A percentile compares a stretch with the other conserved stretches of the same genome.
These are phyloP conservation scores for Sarcoramphus papa DNA, from an alignment of 2,797 vertebrate genomes.

Conservation along the genomic window DNA sequence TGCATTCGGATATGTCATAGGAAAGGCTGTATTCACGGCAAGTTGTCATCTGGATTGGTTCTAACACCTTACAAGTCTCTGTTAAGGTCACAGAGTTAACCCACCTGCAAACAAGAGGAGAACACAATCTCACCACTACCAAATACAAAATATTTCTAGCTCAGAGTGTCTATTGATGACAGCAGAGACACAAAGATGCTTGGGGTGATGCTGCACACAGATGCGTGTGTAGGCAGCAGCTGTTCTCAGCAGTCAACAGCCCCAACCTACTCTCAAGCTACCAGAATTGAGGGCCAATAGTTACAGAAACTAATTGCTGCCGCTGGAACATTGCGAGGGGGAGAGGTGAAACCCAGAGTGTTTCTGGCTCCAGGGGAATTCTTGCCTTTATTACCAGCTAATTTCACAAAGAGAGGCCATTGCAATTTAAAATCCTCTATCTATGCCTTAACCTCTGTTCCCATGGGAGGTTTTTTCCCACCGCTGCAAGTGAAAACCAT, in stretches of 20 bases:
- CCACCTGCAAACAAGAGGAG: neutral
- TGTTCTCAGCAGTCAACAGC: neutral
- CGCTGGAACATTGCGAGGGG: neutral
- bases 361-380: neutral
- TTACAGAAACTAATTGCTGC: neutral
- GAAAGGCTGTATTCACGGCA: neutral
- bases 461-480: neutral
- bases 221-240: neutral
- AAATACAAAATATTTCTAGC: neutral
- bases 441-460: neutral
- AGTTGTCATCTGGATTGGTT: neutral
- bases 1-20: neutral
- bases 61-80: neutral
- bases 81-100: neutral
- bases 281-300: neutral
- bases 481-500: rapidly evolving
- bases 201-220: neutral
- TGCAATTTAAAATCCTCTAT: neutral
- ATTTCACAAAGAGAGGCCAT: neutral
- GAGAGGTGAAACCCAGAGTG: neutral
- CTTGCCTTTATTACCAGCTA: conserved; percentile 1
- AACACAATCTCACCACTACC: neutral
- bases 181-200: neutral
- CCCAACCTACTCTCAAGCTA: neutral
- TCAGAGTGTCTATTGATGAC: neutral